Conservation (phyloP, 2,113 vertebrate species). For the Sorex fumeus region DNA sequence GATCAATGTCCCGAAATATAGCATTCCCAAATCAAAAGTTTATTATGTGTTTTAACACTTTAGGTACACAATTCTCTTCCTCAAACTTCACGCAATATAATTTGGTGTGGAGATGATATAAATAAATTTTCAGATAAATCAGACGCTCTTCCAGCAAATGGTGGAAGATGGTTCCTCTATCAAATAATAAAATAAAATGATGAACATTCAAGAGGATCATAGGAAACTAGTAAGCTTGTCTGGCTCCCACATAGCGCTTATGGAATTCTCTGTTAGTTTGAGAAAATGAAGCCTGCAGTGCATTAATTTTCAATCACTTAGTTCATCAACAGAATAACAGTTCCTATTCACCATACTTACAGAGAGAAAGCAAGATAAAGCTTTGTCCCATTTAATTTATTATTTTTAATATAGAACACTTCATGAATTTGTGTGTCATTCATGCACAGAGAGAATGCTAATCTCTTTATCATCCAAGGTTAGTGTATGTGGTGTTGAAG, state of each 20-base stretch:
- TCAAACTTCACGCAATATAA: neutral
- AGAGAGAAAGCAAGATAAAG: neutral
- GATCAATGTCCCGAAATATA: slow-evolving; percentile 78
- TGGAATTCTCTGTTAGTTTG: too few relatives aligned
- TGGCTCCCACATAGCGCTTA: neutral
- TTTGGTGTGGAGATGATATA: neutral
- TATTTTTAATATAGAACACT: too few relatives aligned
- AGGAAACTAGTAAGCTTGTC: too few relatives aligned
- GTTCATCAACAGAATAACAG: neutral
- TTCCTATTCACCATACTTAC: neutral
- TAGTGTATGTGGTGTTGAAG: too few relatives aligned
- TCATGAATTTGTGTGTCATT: too few relatives aligned
- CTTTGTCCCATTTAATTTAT: too few relatives aligned
- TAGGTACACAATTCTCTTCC: neutral
- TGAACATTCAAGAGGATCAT: neutral
- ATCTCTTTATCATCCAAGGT: too few relatives aligned
- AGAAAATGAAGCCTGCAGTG: neutral
- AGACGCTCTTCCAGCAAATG: neutral
- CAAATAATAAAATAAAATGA: neutral
- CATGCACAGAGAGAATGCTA: too few relatives aligned
- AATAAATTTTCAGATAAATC: slow-evolving; percentile 35
- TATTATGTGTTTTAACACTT: slow-evolving; percentile 61
- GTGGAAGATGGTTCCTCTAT: neutral
- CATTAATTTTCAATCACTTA: neutral
- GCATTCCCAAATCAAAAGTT: slow-evolving; percentile 66